Evolutionary conservation across 2,113 vertebrate genomes (phyloP).

Genomic region (Alexandromys fortis): DNA sequence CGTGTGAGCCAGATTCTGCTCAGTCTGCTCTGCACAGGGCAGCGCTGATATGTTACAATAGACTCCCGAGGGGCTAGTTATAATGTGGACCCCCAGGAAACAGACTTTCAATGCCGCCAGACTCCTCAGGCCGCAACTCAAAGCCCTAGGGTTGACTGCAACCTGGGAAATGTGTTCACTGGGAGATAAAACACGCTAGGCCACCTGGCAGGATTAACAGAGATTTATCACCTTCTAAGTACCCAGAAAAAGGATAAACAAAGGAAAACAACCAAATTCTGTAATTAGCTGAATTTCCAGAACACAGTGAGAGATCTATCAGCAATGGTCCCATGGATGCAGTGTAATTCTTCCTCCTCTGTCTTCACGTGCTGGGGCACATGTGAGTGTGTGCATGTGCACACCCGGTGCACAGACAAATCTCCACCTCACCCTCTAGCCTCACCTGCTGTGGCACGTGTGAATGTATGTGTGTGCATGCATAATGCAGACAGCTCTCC

Average conservation of each 20-base stretch:
- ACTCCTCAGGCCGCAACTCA: neutral
- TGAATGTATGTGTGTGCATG: no score
- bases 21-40: constrained; percentile 17
- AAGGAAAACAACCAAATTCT: neutral
- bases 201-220: neutral
- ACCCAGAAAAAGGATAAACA: neutral
- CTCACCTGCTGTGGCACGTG: no score
- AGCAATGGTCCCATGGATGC: neutral
- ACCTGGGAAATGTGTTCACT: neutral
- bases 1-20: neutral
- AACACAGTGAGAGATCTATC: neutral
- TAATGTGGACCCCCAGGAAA: neutral
- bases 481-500: no score
- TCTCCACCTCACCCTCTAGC: neutral
- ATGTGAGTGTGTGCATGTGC: no score
- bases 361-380: neutral
- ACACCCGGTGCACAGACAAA: neutral
- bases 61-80: neutral
- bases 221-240: neutral
- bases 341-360: neutral
- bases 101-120: neutral
- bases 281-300: neutral
- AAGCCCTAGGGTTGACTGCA: rapidly evolving
- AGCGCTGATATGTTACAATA: neutral
- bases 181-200: neutral